Percentiles rank a stretch among this genome's conserved stretches.
These are phyloP conservation scores for Macrocentrus cingulum DNA, from an alignment of 1,140 invertebrate species.

Conservation along the genomic window DNA sequence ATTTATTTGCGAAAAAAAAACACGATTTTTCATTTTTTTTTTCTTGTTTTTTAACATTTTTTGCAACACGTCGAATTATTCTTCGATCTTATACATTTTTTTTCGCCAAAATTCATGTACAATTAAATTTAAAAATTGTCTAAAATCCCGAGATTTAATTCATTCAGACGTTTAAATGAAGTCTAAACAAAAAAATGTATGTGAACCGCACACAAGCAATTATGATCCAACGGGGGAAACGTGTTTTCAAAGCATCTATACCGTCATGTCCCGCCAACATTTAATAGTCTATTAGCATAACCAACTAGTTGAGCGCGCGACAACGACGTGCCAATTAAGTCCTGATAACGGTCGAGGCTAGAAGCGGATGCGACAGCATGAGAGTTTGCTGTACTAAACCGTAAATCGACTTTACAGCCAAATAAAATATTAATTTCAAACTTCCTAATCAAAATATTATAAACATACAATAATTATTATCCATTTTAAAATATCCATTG, in stretches of 20 bases:
- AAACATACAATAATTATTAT: constrained; percentile 2
- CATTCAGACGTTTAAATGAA: too few species aligned
- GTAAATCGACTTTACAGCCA: constrained; percentile 16
- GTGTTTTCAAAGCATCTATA: constrained; percentile 22
- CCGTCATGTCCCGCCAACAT: constrained; percentile 18
- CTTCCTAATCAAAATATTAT: constrained; percentile 2
- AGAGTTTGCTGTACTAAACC: constrained; percentile 6
- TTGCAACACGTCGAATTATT: too few species aligned
- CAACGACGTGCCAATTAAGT: constrained; percentile 25
- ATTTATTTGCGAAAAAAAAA: constrained; percentile 3
- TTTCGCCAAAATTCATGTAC: too few species aligned
- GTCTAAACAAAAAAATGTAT: constrained; percentile 11
- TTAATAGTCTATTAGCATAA: constrained; percentile 33
- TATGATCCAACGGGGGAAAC: constrained; percentile 24
- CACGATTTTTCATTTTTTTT: neutral
- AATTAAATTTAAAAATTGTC: too few species aligned
- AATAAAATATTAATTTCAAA: constrained; percentile 17
- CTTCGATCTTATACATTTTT: too few species aligned
- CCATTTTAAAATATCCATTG: too few species aligned
- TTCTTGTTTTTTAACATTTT: neutral
- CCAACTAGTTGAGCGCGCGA: constrained; percentile 23
- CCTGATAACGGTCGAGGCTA: constrained; percentile 25
- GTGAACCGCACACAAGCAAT: constrained; percentile 21
- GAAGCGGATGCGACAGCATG: constrained; percentile 3
- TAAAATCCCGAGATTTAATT: too few species aligned